Conservation (phyloP, 2,888 invertebrate genomes). For the Thecocarcelia acutangulata region DNA sequence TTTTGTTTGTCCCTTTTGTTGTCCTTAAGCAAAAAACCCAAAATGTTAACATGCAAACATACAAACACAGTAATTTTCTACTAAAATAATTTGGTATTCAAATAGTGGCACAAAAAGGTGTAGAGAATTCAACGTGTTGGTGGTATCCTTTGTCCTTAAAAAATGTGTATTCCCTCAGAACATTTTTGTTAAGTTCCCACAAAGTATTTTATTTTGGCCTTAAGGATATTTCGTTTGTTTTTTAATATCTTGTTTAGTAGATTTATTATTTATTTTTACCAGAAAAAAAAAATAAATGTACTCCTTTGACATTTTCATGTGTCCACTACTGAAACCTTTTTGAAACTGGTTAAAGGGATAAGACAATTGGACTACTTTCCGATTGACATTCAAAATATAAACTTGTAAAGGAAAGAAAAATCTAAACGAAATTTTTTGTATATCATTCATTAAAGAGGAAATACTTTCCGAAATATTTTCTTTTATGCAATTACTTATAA, state of each 20-base stretch:
- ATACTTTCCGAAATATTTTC: background rate
- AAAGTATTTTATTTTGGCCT: slow-evolving; percentile 51
- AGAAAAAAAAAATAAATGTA: slow-evolving; percentile 13
- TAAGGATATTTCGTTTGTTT: slow-evolving; percentile 41
- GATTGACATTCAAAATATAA: slow-evolving; percentile 57
- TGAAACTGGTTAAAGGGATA: background rate
- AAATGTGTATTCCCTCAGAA: slow-evolving; percentile 24
- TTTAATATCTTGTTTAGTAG: slow-evolving; percentile 57
- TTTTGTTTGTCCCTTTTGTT: slow-evolving; percentile 28
- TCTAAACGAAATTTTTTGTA: slow-evolving; percentile 20
- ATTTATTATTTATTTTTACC: slow-evolving; percentile 57
- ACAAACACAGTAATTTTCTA: background rate
- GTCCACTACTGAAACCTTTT: background rate
- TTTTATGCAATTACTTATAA: no score
- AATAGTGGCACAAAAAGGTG: slow-evolving; percentile 56
- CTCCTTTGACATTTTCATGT: slow-evolving; percentile 43
- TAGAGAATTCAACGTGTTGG: slow-evolving; percentile 16
- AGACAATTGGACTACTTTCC: slow-evolving; percentile 50
- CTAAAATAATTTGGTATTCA: slow-evolving; percentile 58
- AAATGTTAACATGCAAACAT: slow-evolving; percentile 1
- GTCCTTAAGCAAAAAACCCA: background rate
- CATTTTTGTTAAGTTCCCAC: slow-evolving; percentile 9
- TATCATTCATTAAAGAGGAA: background rate
- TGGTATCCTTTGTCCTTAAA: slow-evolving; percentile 51
- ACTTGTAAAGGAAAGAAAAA: no score